Evolutionary conservation across 2,113 vertebrate species (phyloP).

Genomic region (Protobothrops mucrosquamatus): DNA sequence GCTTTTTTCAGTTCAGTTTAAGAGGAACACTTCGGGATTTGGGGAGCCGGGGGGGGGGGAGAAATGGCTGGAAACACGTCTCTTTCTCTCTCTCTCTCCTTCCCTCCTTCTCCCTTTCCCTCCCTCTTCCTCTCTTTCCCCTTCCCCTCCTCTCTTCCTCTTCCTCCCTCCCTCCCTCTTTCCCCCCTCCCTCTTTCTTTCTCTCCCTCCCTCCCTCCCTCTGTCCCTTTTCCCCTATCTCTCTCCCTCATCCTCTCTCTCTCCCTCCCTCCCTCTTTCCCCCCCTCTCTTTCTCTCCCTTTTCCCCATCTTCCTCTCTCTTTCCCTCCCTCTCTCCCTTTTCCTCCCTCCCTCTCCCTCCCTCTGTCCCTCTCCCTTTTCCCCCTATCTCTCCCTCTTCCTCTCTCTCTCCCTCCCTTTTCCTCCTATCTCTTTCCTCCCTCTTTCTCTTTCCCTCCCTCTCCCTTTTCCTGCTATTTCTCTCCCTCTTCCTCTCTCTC

Average conservation of each 20-base stretch:
- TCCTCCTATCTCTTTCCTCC: accelerated
- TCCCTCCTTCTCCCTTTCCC: accelerated
- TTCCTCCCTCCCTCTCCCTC: accelerated
- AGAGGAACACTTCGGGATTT: not conserved
- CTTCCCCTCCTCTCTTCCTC: accelerated
- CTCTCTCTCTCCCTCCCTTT: accelerated
- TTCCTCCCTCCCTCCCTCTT: accelerated
- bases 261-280: accelerated
- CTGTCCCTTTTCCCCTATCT: accelerated
- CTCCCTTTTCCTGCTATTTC: accelerated
- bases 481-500: accelerated
- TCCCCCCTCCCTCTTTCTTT: accelerated
- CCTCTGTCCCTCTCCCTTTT: no score
- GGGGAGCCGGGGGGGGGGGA: not conserved
- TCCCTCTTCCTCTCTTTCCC: accelerated
- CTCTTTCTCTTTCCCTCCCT: accelerated
- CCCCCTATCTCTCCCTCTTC: no score
- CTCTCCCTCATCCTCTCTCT: accelerated
- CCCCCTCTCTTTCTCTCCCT: accelerated
- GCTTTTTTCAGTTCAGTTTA: not conserved
- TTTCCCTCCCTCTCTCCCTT: accelerated
- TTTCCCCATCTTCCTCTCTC: accelerated
- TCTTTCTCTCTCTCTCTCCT: not conserved
- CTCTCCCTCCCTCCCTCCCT: no score
- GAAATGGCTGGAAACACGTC: not conserved